Evolutionary conservation across 1,140 invertebrate species (phyloP).

Genomic region (Drosophila virilis): DNA sequence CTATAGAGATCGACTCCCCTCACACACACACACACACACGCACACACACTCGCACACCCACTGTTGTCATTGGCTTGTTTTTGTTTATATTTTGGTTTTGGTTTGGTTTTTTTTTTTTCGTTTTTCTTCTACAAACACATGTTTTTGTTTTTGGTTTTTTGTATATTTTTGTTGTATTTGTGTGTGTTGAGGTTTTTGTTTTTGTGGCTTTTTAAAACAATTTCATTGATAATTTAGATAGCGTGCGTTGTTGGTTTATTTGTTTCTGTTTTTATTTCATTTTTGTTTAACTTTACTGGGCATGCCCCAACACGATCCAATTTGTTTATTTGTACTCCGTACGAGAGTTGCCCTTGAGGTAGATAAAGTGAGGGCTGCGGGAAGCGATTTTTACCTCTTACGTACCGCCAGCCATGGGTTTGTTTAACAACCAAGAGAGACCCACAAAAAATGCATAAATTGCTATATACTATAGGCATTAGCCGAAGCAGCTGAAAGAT

Average conservation of each 20-base stretch:
- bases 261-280: conserved; percentile 42
- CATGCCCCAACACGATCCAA: conserved; percentile 48
- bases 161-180: conserved; percentile 13
- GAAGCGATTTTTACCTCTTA: too few relatives aligned
- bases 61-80: conserved; percentile 41
- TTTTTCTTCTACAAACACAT: conserved; percentile 44
- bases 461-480: too few relatives aligned
- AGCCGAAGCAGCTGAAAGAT: too few relatives aligned
- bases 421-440: neutral
- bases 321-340: conserved; percentile 64
- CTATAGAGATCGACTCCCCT: conserved; percentile 18
- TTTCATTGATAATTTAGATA: conserved; percentile 79
- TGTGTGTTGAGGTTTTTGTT: conserved; percentile 61
- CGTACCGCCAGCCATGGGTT: too few relatives aligned
- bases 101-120: conserved; percentile 18
- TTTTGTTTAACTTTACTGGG: conserved; percentile 42
- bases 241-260: conserved; percentile 34
- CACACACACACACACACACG: too few relatives aligned
- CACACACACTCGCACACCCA: too few relatives aligned
- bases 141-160: conserved; percentile 40
- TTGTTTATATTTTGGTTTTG: conserved; percentile 47
- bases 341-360: conserved; percentile 44
- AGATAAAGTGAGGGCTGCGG: conserved; percentile 2
- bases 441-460: neutral
- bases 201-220: conserved; percentile 59